These are phyloP conservation scores for Stichodactyla helianthus DNA, from an alignment of 64 coral and sea anemone species.

Conservation along the genomic window DNA sequence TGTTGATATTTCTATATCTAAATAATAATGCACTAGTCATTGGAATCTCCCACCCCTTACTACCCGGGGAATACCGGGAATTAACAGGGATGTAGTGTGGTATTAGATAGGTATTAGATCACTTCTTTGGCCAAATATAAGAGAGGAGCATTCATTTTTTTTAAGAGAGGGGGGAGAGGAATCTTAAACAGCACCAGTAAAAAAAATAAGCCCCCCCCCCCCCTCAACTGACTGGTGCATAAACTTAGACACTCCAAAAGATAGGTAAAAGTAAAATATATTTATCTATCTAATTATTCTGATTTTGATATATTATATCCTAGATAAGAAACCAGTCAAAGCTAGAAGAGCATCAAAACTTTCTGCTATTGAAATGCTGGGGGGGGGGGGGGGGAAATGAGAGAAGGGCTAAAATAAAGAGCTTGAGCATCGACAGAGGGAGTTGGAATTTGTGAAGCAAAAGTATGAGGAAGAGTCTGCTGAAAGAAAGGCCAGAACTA, in stretches of 20 bases:
- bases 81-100: too few relatives aligned
- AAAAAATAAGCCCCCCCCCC: too few relatives aligned
- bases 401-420: not conserved
- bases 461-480: conserved; percentile 17
- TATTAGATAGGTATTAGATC: too few relatives aligned
- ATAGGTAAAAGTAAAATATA: not conserved
- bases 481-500: conserved; percentile 36
- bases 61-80: too few relatives aligned
- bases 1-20: conserved; percentile 12
- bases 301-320: conserved; percentile 16
- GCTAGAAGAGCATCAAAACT: conserved; percentile 32
- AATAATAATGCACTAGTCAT: conserved; percentile 9
- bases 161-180: too few relatives aligned
- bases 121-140: too few relatives aligned
- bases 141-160: too few relatives aligned
- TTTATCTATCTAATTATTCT: conserved; percentile 8
- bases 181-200: too few relatives aligned
- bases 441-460: conserved; percentile 26
- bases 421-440: conserved; percentile 13
- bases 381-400: not conserved
- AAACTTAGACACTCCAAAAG: conserved; percentile 15
- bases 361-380: conserved; percentile 42
- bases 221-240: conserved; percentile 16
- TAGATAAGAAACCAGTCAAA: conserved; percentile 14
- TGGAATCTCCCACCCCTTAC: conserved; percentile 3